These are phyloP conservation scores for Keiferia lycopersicella DNA, from an alignment of 2,888 invertebrate genomes.

Conservation along the genomic window DNA sequence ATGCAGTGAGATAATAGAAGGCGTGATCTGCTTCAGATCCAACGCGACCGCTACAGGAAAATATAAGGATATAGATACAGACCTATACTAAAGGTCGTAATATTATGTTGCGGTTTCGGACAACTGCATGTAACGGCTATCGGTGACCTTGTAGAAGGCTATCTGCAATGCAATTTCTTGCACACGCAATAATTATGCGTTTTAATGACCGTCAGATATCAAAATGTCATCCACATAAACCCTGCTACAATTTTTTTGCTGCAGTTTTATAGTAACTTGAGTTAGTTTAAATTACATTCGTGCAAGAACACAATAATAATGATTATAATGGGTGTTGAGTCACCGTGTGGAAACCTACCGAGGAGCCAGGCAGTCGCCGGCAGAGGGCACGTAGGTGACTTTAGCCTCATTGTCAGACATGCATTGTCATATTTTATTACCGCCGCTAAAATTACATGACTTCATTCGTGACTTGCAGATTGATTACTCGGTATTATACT, in stretches of 20 bases:
- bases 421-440: constrained; percentile 8
- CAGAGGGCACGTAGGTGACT: constrained; percentile 5
- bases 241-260: neutral
- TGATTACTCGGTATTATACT: neutral
- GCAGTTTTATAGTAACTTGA: neutral
- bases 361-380: neutral
- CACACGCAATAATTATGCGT: neutral
- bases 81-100: neutral
- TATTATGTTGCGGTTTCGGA: neutral
- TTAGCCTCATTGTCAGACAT: neutral
- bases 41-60: neutral
- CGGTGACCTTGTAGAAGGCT: neutral
- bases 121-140: constrained; percentile 5
- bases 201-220: neutral
- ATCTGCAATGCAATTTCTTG: neutral
- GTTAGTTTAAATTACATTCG: neutral
- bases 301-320: neutral
- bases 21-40: neutral
- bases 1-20: neutral
- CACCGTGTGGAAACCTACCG: constrained; percentile 8
- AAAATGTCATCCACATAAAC: neutral
- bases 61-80: neutral
- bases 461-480: constrained; percentile 8
- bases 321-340: neutral
- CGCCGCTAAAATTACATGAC: constrained; percentile 1